Conservation (phyloP, 2,113 vertebrate genomes). For the Turdus rufiventris region DNA sequence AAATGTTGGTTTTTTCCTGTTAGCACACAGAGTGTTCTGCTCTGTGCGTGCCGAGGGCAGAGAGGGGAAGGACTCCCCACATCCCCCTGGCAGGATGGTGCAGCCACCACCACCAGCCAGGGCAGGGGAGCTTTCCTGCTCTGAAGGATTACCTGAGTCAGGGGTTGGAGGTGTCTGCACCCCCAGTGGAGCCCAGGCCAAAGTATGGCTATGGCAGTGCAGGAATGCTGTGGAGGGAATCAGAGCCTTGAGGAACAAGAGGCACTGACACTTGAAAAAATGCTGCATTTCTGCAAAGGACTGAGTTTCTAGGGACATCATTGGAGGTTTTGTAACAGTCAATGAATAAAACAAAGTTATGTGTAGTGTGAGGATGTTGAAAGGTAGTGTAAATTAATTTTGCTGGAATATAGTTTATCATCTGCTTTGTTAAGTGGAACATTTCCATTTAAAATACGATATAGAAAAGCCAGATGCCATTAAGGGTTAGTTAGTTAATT, state of each 20-base stretch:
- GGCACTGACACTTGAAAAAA: not conserved
- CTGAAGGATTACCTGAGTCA: not conserved
- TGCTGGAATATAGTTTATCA: not conserved
- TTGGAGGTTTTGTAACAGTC: not conserved
- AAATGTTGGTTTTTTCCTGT: constrained; percentile 4
- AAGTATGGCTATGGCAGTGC: not conserved
- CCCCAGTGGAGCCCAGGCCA: not conserved
- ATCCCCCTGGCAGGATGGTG: no score
- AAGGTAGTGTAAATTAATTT: not conserved
- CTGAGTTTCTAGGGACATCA: not conserved
- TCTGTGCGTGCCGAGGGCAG: accelerated
- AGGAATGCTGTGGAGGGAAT: not conserved
- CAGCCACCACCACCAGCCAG: not conserved
- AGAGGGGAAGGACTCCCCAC: not conserved
- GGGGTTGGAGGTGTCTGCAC: accelerated
- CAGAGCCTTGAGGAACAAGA: not conserved
- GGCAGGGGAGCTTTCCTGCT: not conserved
- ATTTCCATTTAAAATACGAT: not conserved
- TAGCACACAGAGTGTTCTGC: not conserved
- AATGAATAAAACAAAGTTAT: not conserved
- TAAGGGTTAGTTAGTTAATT: not conserved
- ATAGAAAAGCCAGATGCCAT: not conserved
- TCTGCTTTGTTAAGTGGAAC: not conserved
- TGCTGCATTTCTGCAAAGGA: not conserved
- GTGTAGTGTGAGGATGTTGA: not conserved